Percentiles rank a stretch among this genome's conserved stretches.
Evolutionary conservation across 2,113 vertebrate species (phyloP).

Genomic region (Odobenus rosmarus): DNA sequence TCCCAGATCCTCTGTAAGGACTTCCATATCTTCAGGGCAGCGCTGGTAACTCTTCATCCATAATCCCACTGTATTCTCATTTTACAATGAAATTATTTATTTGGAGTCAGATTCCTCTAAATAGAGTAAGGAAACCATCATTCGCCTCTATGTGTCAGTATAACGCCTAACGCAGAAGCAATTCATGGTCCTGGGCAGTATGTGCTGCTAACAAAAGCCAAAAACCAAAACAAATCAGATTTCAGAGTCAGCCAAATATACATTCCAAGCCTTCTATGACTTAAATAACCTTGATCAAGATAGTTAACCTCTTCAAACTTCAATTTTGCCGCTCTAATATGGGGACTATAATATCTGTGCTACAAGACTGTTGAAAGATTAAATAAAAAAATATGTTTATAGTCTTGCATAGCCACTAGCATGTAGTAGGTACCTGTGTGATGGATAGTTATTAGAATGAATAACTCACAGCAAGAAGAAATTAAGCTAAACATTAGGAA

Average conservation of each 20-base stretch:
- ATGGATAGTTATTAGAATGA: background rate
- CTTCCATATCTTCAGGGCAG: background rate
- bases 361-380: background rate
- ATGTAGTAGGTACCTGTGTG: background rate
- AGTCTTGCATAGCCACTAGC: background rate
- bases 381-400: background rate
- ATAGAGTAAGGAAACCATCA: background rate
- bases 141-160: background rate
- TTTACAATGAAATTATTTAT: background rate
- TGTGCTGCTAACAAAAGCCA: background rate
- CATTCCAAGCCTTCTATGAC: background rate
- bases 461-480: conserved; percentile 7
- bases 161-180: background rate
- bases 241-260: background rate
- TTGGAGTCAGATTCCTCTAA: background rate
- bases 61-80: background rate
- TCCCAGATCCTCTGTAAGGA: background rate
- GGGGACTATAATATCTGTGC: background rate
- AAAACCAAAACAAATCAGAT: background rate
- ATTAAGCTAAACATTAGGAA: background rate
- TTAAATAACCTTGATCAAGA: background rate
- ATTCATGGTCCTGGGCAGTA: background rate
- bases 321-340: background rate
- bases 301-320: background rate
- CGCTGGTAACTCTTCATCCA: background rate